Evolutionary conservation across 2,888 invertebrate genomes (phyloP).

Genomic region (Torymus texanus): DNA sequence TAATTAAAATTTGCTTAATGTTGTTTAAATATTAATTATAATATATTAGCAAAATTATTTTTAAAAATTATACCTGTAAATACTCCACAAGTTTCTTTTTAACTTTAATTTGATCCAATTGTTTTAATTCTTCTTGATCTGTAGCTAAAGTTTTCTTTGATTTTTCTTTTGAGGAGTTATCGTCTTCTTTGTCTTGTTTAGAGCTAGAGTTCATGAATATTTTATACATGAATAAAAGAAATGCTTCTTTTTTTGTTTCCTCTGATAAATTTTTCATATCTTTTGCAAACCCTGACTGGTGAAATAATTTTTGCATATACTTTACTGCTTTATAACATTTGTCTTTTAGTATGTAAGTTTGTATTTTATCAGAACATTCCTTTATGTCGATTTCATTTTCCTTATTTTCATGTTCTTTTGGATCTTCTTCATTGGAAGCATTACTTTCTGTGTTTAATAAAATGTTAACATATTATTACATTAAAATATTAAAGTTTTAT

Average conservation of each 20-base stretch:
- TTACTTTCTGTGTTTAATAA: constrained; percentile 53
- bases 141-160: constrained; percentile 56
- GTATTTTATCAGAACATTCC: constrained; percentile 68
- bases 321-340: constrained; percentile 65
- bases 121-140: constrained; percentile 71
- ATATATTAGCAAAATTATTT: neutral
- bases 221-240: constrained; percentile 66
- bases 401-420: constrained; percentile 58
- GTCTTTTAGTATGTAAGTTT: constrained; percentile 66
- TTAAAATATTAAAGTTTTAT: neutral
- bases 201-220: constrained; percentile 69
- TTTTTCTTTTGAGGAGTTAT: constrained; percentile 55
- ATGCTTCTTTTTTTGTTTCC: constrained; percentile 63
- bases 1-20: neutral
- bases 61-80: constrained; percentile 76
- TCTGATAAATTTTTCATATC: constrained; percentile 53
- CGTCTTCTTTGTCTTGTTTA: constrained; percentile 54
- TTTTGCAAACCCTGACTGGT: constrained; percentile 53
- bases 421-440: constrained; percentile 55
- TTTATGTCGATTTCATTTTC: constrained; percentile 55
- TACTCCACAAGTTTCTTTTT: constrained; percentile 83
- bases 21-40: neutral
- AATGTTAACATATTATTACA: constrained; percentile 22
- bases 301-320: constrained; percentile 57
- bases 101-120: constrained; percentile 78